A percentile compares a stretch with the other conserved stretches of the same genome.
phyloP scores from a whole-genome alignment of 2,888 invertebrate species.

The Andrena dorsata region DNA sequence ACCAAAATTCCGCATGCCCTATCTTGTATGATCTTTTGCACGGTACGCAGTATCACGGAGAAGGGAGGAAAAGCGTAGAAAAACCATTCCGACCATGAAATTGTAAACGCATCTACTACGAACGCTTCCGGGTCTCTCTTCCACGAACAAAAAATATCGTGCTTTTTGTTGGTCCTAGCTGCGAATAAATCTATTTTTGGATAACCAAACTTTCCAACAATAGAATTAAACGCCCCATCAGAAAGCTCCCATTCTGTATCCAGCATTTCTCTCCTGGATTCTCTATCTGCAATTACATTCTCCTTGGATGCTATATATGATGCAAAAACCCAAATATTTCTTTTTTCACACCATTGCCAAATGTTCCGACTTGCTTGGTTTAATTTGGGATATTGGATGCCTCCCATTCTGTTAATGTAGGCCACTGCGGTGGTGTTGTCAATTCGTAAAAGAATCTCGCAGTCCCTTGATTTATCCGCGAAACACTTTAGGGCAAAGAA shows the following conservation, averaged over 20 bases:
- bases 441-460: background rate
- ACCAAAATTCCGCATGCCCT: conserved; percentile 74
- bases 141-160: conserved; percentile 9
- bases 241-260: conserved; percentile 20
- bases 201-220: background rate
- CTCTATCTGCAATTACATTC: background rate
- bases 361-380: conserved; percentile 7
- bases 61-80: conserved; percentile 77
- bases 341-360: conserved; percentile 22
- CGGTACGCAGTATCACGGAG: conserved; percentile 66
- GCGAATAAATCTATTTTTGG: conserved; percentile 20
- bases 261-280: background rate
- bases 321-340: background rate
- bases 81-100: conserved; percentile 40
- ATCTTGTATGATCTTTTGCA: conserved; percentile 76
- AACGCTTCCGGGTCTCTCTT: background rate
- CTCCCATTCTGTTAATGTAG: conserved; percentile 14
- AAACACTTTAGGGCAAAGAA: conserved; percentile 7
- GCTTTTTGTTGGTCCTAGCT: conserved; percentile 7
- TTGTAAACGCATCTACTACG: conserved; percentile 69
- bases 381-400: conserved; percentile 8
- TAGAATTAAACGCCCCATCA: background rate
- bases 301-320: conserved; percentile 10
- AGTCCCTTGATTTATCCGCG: background rate
- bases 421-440: background rate